Percentiles rank a stretch among this genome's conserved stretches.
phyloP scores from a whole-genome alignment of 2,797 vertebrate species.

The Cirrhinus mrigala region DNA sequence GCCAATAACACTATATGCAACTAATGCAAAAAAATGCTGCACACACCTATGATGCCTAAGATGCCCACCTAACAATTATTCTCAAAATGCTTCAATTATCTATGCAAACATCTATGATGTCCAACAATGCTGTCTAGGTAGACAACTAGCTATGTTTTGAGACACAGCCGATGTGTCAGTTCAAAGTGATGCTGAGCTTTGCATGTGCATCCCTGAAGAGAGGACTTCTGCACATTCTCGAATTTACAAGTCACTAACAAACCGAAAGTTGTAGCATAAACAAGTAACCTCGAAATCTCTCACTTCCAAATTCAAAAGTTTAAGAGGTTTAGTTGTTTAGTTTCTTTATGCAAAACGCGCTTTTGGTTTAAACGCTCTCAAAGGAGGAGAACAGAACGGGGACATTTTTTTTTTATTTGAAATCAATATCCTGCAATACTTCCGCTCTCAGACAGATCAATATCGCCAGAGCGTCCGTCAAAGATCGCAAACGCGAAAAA shows the following conservation, averaged over 20 bases:
- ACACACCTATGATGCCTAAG: neutral
- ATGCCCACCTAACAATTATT: neutral
- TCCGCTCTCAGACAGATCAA: constrained; percentile 76
- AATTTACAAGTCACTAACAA: neutral
- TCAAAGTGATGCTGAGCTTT: constrained; percentile 37
- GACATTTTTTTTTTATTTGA: constrained; percentile 41
- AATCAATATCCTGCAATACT: constrained; percentile 78
- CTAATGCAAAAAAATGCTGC: neutral
- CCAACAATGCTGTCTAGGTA: neutral
- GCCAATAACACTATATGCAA: neutral
- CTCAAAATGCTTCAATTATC: neutral
- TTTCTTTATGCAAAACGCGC: neutral
- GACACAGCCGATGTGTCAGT: neutral
- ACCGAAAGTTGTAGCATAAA: neutral
- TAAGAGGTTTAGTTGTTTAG: neutral
- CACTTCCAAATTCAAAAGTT: constrained; percentile 10
- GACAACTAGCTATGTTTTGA: constrained; percentile 11
- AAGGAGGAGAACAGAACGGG: constrained; percentile 61
- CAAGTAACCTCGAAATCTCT: neutral
- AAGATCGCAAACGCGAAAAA: constrained; percentile 59
- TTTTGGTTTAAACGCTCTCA: constrained; percentile 18
- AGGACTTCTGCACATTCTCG: neutral
- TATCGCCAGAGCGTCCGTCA: constrained; percentile 70
- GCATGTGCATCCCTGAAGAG: neutral
- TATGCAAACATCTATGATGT: neutral